Conservation (phyloP, 2,797 vertebrate species). For the Macropodus opercularis region DNA sequence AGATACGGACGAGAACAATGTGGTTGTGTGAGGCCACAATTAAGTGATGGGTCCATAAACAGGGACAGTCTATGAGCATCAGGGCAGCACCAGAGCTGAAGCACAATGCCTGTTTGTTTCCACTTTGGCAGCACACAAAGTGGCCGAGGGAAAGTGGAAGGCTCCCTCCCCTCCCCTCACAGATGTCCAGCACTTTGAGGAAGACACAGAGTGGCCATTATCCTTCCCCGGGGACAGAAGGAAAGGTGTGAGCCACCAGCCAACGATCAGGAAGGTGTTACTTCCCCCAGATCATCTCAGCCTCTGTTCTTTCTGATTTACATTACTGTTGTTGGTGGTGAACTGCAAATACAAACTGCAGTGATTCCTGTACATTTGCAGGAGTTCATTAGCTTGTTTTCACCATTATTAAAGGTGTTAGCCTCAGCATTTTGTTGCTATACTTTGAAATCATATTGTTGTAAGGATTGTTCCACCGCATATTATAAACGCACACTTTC, state of each 20-base stretch:
- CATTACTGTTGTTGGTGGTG: not conserved
- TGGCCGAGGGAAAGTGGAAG: constrained; percentile 65
- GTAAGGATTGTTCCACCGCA: not conserved
- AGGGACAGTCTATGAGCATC: constrained; percentile 54
- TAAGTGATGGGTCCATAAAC: constrained; percentile 74
- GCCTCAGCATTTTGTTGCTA: not conserved
- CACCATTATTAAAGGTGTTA: not conserved
- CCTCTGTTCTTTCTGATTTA: constrained; percentile 25
- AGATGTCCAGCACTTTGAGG: constrained; percentile 57
- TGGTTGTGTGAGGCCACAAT: constrained; percentile 66
- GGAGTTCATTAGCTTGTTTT: not conserved
- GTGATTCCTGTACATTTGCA: not conserved
- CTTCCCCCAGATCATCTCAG: constrained; percentile 52
- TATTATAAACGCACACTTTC: not conserved
- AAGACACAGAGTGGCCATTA: constrained; percentile 65
- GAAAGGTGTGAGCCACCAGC: constrained; percentile 61
- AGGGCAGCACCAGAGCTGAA: constrained; percentile 43
- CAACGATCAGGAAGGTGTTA: constrained; percentile 52
- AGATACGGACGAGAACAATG: constrained; percentile 42
- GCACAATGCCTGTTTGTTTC: constrained; percentile 79
- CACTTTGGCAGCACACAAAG: constrained; percentile 70
- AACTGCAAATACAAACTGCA: not conserved
- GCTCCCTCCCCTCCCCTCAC: constrained; percentile 28
- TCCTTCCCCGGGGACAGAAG: constrained; percentile 51
- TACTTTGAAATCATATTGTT: not conserved